Base-by-base conservation (phyloP, 2,797 vertebrate species). In the Knipowitschia caucasica region DNA sequence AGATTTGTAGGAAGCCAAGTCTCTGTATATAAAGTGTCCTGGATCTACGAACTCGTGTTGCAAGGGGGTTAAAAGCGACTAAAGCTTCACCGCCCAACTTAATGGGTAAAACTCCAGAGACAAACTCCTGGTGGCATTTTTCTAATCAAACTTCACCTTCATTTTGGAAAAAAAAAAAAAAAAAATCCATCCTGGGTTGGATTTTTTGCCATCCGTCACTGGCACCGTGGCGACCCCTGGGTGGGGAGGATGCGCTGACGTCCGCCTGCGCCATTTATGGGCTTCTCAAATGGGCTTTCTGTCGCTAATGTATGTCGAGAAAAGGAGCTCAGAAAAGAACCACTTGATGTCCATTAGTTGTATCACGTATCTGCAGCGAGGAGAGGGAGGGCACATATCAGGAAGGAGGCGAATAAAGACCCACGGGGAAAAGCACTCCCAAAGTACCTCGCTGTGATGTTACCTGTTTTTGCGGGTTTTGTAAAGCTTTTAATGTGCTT, bases 321-420 rank as follows among this genome's bases (percentile, higher is more conserved):
- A 75, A 59, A 81, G 66, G 71, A 65, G 68, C 67, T 57, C 64
- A 61, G 71, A 79, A 79, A 83, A 69, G 59, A 84, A 85, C 78
- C 78, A 90, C 86, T 90, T 89, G 83, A 88, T 89, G 82, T 89
- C 87, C 87, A 89, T 91, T 90, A 90, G 85, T 80, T 83, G 67
- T 85, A 84, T 89, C 77, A 84, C 76, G 80, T 80, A 79, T 80
- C 72, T 77, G 77, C 78, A 75, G 73, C 66, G 82, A 77, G 73
- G 65, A 83, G 78, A 45, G 65, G 60, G 24, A 44, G 42, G 64
- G 67, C 62, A 73, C 59, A 64, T 70, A 65, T 70, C 65, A 73
- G 64, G 49, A 18, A 50, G 31, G 23, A 69, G 58, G 68, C 62
- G 72, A 75, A 83, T 77, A 80, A 81, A 85, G 72, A 75, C 74